phyloP scores from a whole-genome alignment of 30 jellyfish, hydroid and myxozoan genomes.

The Hydractinia echinata region DNA sequence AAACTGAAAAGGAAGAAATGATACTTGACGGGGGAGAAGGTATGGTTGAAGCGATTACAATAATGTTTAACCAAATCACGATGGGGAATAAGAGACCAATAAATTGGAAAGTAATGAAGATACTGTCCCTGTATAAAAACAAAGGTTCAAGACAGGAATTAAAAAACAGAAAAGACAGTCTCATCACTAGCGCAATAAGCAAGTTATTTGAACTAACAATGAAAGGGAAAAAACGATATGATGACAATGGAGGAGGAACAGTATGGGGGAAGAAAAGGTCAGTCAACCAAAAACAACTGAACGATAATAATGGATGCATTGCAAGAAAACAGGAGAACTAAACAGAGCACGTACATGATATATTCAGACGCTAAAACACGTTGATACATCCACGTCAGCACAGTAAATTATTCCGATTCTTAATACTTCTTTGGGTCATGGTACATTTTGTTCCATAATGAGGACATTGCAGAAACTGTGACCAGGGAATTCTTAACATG shows the following conservation, averaged over 20 bases:
- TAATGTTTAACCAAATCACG: slow-evolving; percentile 15
- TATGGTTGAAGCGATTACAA: slow-evolving; percentile 29
- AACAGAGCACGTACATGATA: slow-evolving; percentile 17
- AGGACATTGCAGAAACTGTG: too few species aligned
- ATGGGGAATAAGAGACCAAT: slow-evolving; percentile 20
- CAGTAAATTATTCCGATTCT: too few species aligned
- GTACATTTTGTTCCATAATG: too few species aligned
- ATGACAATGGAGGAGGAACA: slow-evolving; percentile 29
- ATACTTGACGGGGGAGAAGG: slow-evolving; percentile 34
- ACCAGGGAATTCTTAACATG: too few species aligned
- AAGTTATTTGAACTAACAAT: slow-evolving; percentile 34
- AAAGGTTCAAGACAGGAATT: slow-evolving; percentile 31
- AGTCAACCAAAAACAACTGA: slow-evolving; percentile 22
- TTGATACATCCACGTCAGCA: too few species aligned
- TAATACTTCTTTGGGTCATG: too few species aligned
- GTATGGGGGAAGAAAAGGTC: slow-evolving; percentile 24
- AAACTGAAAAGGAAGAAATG: slow-evolving; percentile 47
- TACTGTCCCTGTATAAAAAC: slow-evolving; percentile 35
- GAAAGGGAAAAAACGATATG: slow-evolving; percentile 1
- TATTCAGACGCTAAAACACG: slow-evolving; percentile 34
- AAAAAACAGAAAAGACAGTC: slow-evolving; percentile 44
- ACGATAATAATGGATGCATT: neutral
- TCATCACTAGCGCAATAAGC: slow-evolving; percentile 24
- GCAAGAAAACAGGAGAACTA: too few species aligned
- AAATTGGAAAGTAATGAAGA: slow-evolving; percentile 41